phyloP scores from a whole-genome alignment of 2,888 invertebrate genomes.

The Laspeyria flexula region DNA sequence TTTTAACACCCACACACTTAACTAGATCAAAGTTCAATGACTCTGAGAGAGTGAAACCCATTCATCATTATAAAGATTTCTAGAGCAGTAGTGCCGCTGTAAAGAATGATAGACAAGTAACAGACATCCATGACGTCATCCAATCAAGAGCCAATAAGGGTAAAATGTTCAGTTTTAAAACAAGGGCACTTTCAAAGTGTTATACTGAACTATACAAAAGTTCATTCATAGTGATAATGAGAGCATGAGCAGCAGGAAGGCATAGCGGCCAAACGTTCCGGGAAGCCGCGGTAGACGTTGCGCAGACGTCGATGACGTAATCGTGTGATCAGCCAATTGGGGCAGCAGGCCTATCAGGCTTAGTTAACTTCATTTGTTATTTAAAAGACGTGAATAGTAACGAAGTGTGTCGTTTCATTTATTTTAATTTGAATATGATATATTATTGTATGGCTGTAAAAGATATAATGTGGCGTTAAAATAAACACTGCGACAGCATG shows the following conservation, averaged over 20 bases:
- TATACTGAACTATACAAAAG: slow-evolving; percentile 48
- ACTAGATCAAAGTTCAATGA: slow-evolving; percentile 81
- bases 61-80: slow-evolving; percentile 74
- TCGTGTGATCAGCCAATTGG: slow-evolving; percentile 70
- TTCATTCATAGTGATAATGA: slow-evolving; percentile 73
- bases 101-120: slow-evolving; percentile 67
- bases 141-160: slow-evolving; percentile 59
- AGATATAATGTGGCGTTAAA: slow-evolving; percentile 9
- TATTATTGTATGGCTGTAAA: not conserved
- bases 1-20: slow-evolving; percentile 72
- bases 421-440: slow-evolving; percentile 14
- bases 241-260: slow-evolving; percentile 70
- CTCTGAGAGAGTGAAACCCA: slow-evolving; percentile 76
- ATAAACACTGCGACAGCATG: slow-evolving; percentile 7
- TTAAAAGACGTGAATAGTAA: slow-evolving; percentile 24
- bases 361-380: slow-evolving; percentile 48
- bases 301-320: slow-evolving; percentile 80
- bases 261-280: slow-evolving; percentile 74
- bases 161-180: slow-evolving; percentile 40
- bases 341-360: slow-evolving; percentile 62
- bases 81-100: slow-evolving; percentile 69
- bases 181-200: slow-evolving; percentile 45
- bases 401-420: slow-evolving; percentile 11
- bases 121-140: slow-evolving; percentile 66
- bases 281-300: slow-evolving; percentile 79